phyloP scores from a whole-genome alignment of 2,888 invertebrate genomes.

The Lingula anatina region DNA sequence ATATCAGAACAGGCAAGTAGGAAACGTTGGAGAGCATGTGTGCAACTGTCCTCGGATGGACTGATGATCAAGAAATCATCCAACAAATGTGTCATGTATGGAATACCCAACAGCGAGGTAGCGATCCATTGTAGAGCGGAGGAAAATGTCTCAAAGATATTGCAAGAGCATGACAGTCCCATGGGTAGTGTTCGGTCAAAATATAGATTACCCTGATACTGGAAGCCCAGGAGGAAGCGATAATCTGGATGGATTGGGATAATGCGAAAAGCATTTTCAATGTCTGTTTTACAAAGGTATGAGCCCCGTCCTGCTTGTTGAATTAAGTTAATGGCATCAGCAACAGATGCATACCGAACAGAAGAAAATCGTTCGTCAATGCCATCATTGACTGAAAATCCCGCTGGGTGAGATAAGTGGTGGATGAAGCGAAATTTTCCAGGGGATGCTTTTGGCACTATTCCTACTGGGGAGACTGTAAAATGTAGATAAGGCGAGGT shows the following conservation, averaged over 20 bases:
- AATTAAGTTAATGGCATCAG: neutral
- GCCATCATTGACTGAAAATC: conserved; percentile 4
- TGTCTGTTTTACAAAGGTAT: conserved; percentile 7
- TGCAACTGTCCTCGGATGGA: neutral
- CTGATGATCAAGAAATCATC: neutral
- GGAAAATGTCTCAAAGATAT: conserved; percentile 6
- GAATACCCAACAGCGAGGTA: neutral
- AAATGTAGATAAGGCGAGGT: conserved; percentile 4
- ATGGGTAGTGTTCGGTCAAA: conserved; percentile 3
- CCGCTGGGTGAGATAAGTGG: neutral
- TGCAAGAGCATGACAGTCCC: conserved; percentile 1
- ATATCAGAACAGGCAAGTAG: neutral
- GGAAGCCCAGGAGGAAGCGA: conserved; percentile 3
- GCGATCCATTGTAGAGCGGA: conserved; percentile 5
- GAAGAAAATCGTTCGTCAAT: conserved; percentile 6
- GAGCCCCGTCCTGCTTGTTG: conserved; percentile 3
- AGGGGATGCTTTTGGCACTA: conserved; percentile 9
- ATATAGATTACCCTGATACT: neutral
- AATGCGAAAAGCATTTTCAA: conserved; percentile 11
- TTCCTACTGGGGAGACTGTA: conserved; percentile 9
- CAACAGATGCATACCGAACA: conserved; percentile 9
- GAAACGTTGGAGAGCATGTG: too few relatives aligned
- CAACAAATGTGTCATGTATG: neutral
- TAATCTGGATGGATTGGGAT: conserved; percentile 8
- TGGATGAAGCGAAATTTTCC: conserved; percentile 4